Evolutionary conservation across 2,888 invertebrate species (phyloP).

Genomic region (Drosophila melanosoma): DNA sequence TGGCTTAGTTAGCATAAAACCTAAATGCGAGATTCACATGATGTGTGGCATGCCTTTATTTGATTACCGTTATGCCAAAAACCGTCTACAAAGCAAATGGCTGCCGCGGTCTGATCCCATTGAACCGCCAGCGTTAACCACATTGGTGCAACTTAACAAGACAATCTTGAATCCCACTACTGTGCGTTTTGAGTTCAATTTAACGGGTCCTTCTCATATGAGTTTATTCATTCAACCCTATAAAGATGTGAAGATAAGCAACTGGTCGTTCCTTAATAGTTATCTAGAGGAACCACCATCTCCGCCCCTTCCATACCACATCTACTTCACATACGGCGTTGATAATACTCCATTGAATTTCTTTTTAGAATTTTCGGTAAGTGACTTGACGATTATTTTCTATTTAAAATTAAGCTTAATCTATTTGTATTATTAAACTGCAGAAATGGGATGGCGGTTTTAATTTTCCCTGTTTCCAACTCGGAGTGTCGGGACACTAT

Average conservation of each 20-base stretch:
- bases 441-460: constrained; percentile 60
- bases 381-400: neutral
- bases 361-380: constrained; percentile 57
- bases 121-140: neutral
- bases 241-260: constrained; percentile 58
- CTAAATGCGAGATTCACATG: constrained; percentile 57
- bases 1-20: constrained; percentile 50
- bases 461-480: constrained; percentile 77
- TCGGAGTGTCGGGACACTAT: constrained; percentile 85
- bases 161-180: constrained; percentile 19
- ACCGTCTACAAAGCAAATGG: constrained; percentile 11
- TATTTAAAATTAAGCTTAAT: neutral
- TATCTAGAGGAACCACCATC: constrained; percentile 6
- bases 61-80: constrained; percentile 4
- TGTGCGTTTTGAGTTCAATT: constrained; percentile 65
- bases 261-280: constrained; percentile 71
- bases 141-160: neutral
- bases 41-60: constrained; percentile 11
- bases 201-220: constrained; percentile 76
- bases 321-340: constrained; percentile 1
- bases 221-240: constrained; percentile 72
- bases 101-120: constrained; percentile 3
- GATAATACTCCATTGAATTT: constrained; percentile 9
- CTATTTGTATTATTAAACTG: neutral
- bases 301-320: neutral